phyloP scores from a whole-genome alignment of 2,797 vertebrate genomes.

The Lepilemur ruficaudatus region DNA sequence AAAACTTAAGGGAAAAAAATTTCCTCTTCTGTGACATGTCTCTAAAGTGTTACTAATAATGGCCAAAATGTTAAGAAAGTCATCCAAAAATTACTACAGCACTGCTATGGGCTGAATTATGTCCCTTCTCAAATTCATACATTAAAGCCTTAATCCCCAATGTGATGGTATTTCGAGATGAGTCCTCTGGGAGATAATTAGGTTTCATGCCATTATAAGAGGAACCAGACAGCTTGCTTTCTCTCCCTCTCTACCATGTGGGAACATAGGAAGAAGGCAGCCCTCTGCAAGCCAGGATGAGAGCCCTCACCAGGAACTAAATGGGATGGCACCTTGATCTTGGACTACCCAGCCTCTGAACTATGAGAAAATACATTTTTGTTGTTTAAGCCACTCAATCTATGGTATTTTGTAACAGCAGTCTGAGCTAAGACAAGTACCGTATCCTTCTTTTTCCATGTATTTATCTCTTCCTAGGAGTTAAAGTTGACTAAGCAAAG shows the following conservation, averaged over 20 bases:
- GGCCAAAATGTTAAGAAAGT: background rate
- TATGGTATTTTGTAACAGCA: background rate
- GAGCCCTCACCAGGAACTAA: background rate
- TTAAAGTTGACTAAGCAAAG: background rate
- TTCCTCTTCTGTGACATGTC: conserved; percentile 23
- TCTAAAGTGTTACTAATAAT: conserved; percentile 10
- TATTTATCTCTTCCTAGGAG: background rate
- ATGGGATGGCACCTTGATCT: background rate
- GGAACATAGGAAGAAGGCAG: background rate
- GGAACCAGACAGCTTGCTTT: background rate
- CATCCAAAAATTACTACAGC: background rate
- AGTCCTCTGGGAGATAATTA: background rate
- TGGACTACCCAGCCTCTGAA: background rate
- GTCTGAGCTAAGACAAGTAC: background rate
- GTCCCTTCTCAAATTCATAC: background rate
- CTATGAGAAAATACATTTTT: background rate
- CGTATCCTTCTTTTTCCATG: background rate
- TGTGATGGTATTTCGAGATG: background rate
- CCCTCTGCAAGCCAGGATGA: background rate
- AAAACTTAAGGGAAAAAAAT: conserved; percentile 22
- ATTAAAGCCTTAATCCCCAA: background rate
- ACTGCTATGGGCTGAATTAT: background rate
- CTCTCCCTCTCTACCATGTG: background rate
- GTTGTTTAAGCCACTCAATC: background rate
- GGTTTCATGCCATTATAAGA: background rate